phyloP scores from a whole-genome alignment of 2,797 vertebrate species.

The Notolabrus celidotus region DNA sequence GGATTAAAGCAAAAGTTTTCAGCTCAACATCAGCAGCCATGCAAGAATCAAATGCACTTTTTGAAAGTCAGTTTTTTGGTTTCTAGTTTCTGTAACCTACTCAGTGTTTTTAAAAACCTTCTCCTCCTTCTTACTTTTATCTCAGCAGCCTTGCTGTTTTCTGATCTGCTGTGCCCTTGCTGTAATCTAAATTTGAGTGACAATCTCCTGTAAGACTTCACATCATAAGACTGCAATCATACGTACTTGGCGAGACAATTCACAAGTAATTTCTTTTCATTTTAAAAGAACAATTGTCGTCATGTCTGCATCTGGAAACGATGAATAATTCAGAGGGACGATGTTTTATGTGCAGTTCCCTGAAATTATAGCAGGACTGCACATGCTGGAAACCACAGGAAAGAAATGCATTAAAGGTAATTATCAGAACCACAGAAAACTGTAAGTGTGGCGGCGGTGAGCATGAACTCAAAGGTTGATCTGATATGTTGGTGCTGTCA shows the following conservation, averaged over 20 bases:
- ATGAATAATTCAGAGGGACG: slow-evolving; percentile 44
- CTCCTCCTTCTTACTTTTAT: not conserved
- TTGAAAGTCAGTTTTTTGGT: no score
- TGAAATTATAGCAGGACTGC: slow-evolving; percentile 22
- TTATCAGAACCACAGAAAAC: slow-evolving; percentile 46
- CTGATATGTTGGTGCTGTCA: slow-evolving; percentile 39
- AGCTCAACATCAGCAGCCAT: no score
- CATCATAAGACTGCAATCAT: slow-evolving; percentile 2
- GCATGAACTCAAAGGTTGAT: slow-evolving; percentile 43
- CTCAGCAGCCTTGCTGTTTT: slow-evolving; percentile 7
- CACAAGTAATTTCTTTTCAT: slow-evolving; percentile 1
- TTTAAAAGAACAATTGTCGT: slow-evolving; percentile 1
- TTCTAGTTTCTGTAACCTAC: not conserved
- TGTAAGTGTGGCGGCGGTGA: slow-evolving; percentile 26
- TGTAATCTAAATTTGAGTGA: slow-evolving; percentile 9
- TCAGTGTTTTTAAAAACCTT: slow-evolving; percentile 15
- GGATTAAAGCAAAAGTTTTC: no score
- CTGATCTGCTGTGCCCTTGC: not conserved
- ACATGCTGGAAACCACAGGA: slow-evolving; percentile 31
- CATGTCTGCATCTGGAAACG: not conserved
- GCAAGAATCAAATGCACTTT: no score
- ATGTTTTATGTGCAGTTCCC: slow-evolving; percentile 24
- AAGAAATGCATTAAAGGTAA: slow-evolving; percentile 52
- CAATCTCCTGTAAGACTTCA: not conserved
- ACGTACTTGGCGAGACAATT: slow-evolving; percentile 16